Evolutionary conservation across 2,797 vertebrate species (phyloP), one percentile per base, ranked within the genome.

Genomic region (Mus minutoides): DNA sequence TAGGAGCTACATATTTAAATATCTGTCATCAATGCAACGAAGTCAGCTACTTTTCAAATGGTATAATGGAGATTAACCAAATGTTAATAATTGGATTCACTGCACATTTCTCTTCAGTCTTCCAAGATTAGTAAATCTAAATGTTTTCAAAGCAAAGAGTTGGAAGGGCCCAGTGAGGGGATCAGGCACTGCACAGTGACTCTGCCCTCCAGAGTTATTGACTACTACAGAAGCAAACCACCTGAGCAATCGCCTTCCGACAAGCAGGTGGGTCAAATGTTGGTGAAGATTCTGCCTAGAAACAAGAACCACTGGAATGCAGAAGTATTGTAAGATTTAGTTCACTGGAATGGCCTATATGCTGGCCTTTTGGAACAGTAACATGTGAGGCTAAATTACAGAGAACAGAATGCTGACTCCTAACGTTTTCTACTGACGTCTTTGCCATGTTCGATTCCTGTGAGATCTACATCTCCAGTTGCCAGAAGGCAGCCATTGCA

Each of bases 311-410:
- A 82, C 60, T 64, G 85, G n/a, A 77, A 85, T 43, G 49, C 92
- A 84, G 58, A 26, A 77, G 26, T n/a, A 10, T 69, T 34, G 49
- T 73, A 89, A 89, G 56, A 80, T 75, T 90, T 88, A 76, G 64
- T 93, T 90, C 56, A 78, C n/a, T 10, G 83, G 60, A 67, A 69
- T 79, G 40, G 37, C 82, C 43, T 58, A 37, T 46, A 40, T 3
- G 22, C 26, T 87, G 78, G 21, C 40, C 52, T 94, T 88, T 92
- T 54, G 92, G 73, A 94, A 88, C 64, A 85, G 69, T 79, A 96
- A 83, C 3, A 34, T 34, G 3, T 67, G 89, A 94, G 54, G 71
- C 14, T 95, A 77, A 85, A 94, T 92, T 92, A 96, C n/a, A 87
- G n/a, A 73, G 9, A 86, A 88, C 17, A 76, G 37, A 80, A 26